Percentiles rank a stretch among this genome's conserved stretches.
Conservation (phyloP, 2,113 vertebrate genomes). For the Tyto alba region DNA sequence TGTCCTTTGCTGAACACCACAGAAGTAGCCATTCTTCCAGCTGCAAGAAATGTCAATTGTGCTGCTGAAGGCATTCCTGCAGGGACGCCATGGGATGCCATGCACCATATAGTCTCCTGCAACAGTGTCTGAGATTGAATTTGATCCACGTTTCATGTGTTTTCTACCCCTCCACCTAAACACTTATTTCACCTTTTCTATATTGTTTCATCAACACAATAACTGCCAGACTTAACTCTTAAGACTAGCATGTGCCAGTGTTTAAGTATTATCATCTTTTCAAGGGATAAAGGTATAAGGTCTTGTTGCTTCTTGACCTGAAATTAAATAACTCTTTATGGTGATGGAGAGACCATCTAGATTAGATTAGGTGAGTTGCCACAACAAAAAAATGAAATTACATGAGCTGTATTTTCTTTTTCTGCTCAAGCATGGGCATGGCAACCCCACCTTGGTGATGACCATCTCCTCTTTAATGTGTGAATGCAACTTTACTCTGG, state of each 20-base stretch:
- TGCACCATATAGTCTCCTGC: neutral
- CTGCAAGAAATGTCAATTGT: neutral
- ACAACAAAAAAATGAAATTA: neutral
- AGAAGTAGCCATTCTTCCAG: neutral
- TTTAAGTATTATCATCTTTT: neutral
- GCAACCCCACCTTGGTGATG: neutral
- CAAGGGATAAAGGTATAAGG: neutral
- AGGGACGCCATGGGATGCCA: neutral
- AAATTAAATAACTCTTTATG: neutral
- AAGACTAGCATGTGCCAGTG: rapidly evolving
- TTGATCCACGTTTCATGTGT: neutral
- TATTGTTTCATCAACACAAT: neutral
- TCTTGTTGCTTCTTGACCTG: neutral
- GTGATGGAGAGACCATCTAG: neutral
- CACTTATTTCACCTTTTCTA: neutral
- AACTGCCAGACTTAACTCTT: neutral
- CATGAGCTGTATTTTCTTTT: neutral
- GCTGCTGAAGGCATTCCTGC: neutral
- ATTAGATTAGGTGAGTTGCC: neutral
- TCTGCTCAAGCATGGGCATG: neutral
- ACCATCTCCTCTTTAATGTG: neutral
- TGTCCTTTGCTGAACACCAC: neutral
- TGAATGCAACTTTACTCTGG: neutral
- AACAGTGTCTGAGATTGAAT: neutral
- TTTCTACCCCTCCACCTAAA: neutral